These are phyloP conservation scores for Zootermopsis nevadensis DNA, from an alignment of 2,888 invertebrate genomes.

Conservation along the genomic window DNA sequence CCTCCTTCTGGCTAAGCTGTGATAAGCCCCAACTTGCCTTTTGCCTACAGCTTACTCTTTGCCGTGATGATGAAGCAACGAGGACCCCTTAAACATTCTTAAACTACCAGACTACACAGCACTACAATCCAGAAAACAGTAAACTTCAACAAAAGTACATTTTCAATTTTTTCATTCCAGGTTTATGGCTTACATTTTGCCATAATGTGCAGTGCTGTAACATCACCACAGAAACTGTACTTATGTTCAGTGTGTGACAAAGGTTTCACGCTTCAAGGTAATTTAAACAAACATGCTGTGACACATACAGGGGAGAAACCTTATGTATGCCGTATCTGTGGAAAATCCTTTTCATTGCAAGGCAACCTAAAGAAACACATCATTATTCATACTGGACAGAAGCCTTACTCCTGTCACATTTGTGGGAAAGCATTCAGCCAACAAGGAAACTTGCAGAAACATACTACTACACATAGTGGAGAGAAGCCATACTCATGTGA, in stretches of 20 bases:
- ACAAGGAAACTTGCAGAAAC: slow-evolving; percentile 22
- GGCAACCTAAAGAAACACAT: slow-evolving; percentile 27
- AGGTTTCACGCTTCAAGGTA: slow-evolving; percentile 18
- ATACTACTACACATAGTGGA: slow-evolving; percentile 10
- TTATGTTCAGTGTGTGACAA: slow-evolving; percentile 8
- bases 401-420: not conserved
- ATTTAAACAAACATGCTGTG: slow-evolving; percentile 9
- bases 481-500: not conserved
- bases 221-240: no score
- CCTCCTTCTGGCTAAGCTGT: no score
- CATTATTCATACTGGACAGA: slow-evolving; percentile 34
- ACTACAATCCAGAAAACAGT: no score
- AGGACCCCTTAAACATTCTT: no score
- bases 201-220: no score
- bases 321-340: not conserved
- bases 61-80: no score
- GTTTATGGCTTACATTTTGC: no score
- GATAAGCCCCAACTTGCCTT: no score
- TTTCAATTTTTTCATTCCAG: no score
- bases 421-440: slow-evolving; percentile 28
- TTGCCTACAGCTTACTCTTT: no score
- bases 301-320: slow-evolving; percentile 28
- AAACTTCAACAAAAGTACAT: no score
- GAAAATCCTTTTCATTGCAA: slow-evolving; percentile 1
- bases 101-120: no score